Evolutionary conservation across 2,797 vertebrate genomes (phyloP).

Genomic region (Erithacus rubecula): DNA sequence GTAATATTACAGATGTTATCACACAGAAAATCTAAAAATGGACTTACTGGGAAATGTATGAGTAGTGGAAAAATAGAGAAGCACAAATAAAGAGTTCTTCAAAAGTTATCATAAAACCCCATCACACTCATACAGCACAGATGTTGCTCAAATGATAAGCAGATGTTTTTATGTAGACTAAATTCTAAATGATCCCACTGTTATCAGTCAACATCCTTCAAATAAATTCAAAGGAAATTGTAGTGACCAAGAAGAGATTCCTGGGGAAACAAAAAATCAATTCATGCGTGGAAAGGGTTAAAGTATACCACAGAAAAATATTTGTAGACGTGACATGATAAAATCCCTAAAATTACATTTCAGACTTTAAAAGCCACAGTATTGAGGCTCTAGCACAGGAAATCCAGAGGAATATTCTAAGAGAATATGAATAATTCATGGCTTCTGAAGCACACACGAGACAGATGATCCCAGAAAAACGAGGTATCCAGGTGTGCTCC

Average conservation of each 20-base stretch:
- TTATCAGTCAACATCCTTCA: conserved; percentile 5
- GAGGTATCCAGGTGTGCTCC: conserved; percentile 41
- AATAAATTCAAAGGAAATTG: neutral
- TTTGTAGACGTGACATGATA: neutral
- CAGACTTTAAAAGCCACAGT: conserved; percentile 9
- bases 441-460: conserved; percentile 31
- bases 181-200: conserved; percentile 18
- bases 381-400: neutral
- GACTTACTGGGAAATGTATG: neutral
- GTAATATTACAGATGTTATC: neutral
- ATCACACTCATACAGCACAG: neutral
- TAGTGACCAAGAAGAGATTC: neutral
- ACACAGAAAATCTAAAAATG: neutral
- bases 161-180: neutral
- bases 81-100: conserved; percentile 5
- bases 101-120: neutral
- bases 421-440: conserved; percentile 50
- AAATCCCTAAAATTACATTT: conserved; percentile 5
- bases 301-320: neutral
- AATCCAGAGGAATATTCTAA: conserved; percentile 33
- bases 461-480: conserved; percentile 49
- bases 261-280: neutral
- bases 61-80: neutral
- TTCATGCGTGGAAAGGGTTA: neutral
- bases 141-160: conserved; percentile 49